Evolutionary conservation across 2,797 vertebrate genomes (phyloP).

Genomic region (Miichthys miiuy): DNA sequence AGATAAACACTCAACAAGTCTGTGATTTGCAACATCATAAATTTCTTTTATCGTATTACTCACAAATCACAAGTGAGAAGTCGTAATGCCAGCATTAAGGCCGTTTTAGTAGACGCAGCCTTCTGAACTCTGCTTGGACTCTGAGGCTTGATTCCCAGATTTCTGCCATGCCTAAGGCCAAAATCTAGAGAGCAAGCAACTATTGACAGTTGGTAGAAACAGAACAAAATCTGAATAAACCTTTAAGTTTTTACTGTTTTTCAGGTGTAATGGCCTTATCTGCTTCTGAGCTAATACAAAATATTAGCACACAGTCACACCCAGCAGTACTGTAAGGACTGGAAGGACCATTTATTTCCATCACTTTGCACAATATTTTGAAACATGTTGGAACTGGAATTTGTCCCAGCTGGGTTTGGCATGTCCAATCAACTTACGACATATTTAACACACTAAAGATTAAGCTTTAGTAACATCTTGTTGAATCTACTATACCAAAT

Average conservation of each 20-base stretch:
- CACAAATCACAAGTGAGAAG: slow-evolving; percentile 52
- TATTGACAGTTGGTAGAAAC: not conserved
- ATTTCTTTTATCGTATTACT: slow-evolving; percentile 53
- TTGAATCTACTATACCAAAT: slow-evolving; percentile 20
- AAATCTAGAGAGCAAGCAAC: slow-evolving; percentile 30
- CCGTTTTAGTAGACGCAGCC: slow-evolving; percentile 23
- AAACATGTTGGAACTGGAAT: slow-evolving; percentile 26
- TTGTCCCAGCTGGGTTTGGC: slow-evolving; percentile 6
- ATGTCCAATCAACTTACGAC: slow-evolving; percentile 4
- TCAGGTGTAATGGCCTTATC: slow-evolving; percentile 7
- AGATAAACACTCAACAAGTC: slow-evolving; percentile 54
- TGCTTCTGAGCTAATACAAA: slow-evolving; percentile 1
- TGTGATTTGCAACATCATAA: slow-evolving; percentile 36
- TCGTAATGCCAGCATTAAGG: slow-evolving; percentile 12
- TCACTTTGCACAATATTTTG: slow-evolving; percentile 16
- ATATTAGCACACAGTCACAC: slow-evolving; percentile 5
- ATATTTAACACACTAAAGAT: not conserved
- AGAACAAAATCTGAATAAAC: not conserved
- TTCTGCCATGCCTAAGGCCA: slow-evolving; percentile 35
- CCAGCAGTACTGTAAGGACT: not conserved
- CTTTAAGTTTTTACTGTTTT: slow-evolving; percentile 1
- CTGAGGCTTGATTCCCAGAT: slow-evolving; percentile 30
- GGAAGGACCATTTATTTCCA: slow-evolving; percentile 10
- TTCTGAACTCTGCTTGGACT: slow-evolving; percentile 42
- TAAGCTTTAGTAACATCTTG: slow-evolving; percentile 9